Evolutionary conservation across 2,797 vertebrate genomes (phyloP), one percentile per base, ranked within the genome.

Genomic region (Peromyscus attwateri): DNA sequence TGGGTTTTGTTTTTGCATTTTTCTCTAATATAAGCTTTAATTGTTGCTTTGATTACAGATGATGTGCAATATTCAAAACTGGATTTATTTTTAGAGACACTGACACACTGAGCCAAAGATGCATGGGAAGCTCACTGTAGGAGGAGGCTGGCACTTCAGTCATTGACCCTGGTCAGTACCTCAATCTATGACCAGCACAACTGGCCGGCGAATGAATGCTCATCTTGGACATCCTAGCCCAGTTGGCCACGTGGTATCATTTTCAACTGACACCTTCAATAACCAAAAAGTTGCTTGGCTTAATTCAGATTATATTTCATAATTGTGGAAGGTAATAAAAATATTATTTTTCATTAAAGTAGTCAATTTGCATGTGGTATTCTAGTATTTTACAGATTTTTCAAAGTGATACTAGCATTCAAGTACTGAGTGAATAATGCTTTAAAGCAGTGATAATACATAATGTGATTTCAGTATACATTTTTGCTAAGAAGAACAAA

Each of bases 401-500:
- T 13, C 23, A 81, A 66, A 95, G 57, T 29, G 90, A 62, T 52
- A 52, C 5, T n/a, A 52, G 13, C 0, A 87, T 77, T 68, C 57
- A 95, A 75, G 16, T 83, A 94, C 11, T 57, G 55, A 89, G 6
- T 34, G 79, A 92, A 80, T 95, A 66, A n/a, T 12, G 52, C 75
- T 4, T 82, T 95, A 89, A 80, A 82, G 29, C 55, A 94, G 21
- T 62, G 66, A 88, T 94, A 31, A 84, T 14, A 57, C 70, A 6
- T 79, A 71, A 79, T 91, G 4, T 19, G 29, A 81, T 89, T 49
- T 60, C 21, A 52, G 25, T 16, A 27, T 82, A 62, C 46, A 3
- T 68, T 91, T 91, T n/a, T 91, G 14, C 43, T 57, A 95, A 81
- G 46, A 89, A 81, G 52, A 60, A 92, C 21, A 70, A 82, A 88